These are phyloP conservation scores for Paraescarpia echinospica DNA, from an alignment of 1,140 invertebrate species.

Conservation along the genomic window DNA sequence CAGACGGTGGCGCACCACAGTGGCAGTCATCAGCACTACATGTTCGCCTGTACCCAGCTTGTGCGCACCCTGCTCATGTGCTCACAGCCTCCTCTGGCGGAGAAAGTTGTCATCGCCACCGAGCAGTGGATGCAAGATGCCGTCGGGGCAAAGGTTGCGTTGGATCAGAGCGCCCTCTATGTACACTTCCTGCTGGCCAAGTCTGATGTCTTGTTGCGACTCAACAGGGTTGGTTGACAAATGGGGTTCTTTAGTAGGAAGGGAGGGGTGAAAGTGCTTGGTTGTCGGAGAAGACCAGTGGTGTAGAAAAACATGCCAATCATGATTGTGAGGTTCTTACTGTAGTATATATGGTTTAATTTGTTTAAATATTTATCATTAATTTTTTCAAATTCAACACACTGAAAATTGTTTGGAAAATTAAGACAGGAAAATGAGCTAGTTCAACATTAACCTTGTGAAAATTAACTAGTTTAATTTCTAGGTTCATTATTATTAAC, in stretches of 20 bases:
- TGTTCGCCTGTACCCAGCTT: not conserved
- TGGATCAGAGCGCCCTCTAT: not conserved
- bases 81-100: not conserved
- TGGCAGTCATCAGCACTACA: not conserved
- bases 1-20: not conserved
- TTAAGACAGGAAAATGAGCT: no score
- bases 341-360: no score
- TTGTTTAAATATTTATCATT: no score
- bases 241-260: not conserved
- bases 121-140: not conserved
- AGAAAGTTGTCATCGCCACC: not conserved
- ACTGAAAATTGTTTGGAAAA: no score
- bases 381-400: no score
- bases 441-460: no score
- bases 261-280: no score
- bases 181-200: not conserved
- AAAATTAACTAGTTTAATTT: no score
- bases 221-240: conserved; percentile 2
- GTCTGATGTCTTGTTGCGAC: not conserved
- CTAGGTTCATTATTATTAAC: no score
- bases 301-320: no score
- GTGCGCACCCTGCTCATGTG: not conserved
- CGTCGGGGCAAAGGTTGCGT: not conserved
- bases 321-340: no score
- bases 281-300: no score